Percentiles rank a stretch among this genome's conserved stretches.
These are phyloP conservation scores for Thalassophryne amazonica DNA, from an alignment of 2,797 vertebrate species.

Conservation along the genomic window DNA sequence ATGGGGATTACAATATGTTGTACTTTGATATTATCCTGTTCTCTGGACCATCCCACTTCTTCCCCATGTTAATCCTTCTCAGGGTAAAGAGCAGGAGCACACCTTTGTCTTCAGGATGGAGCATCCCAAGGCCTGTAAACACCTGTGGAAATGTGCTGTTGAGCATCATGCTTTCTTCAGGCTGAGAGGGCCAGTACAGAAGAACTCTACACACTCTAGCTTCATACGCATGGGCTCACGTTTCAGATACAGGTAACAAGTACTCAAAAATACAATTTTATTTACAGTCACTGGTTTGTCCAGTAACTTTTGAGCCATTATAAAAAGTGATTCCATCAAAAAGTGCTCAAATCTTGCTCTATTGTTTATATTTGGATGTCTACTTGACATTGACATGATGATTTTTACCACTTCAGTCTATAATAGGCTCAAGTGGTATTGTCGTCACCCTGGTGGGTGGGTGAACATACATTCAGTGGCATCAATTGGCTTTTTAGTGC, in stretches of 20 bases:
- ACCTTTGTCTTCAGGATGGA: constrained; percentile 98
- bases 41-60: not conserved
- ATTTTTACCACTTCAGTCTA: too few relatives aligned
- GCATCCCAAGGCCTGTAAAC: constrained; percentile 97
- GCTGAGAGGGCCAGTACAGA: constrained; percentile 93
- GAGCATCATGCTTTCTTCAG: constrained; percentile 99
- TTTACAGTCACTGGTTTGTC: too few relatives aligned
- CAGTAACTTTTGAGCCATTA: too few relatives aligned
- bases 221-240: constrained; percentile 97
- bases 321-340: too few relatives aligned
- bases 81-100: constrained; percentile 98
- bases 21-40: not conserved
- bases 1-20: too few relatives aligned
- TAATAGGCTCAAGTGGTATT: too few relatives aligned
- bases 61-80: not conserved
- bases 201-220: constrained; percentile 83
- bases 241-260: constrained; percentile 91
- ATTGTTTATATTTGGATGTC: too few relatives aligned
- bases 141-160: constrained; percentile 97
- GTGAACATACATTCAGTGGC: too few relatives aligned
- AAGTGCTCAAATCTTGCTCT: too few relatives aligned
- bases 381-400: too few relatives aligned
- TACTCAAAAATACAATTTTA: not conserved
- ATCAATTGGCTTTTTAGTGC: too few relatives aligned
- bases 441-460: too few relatives aligned